Evolutionary conservation across 2,113 vertebrate genomes (phyloP).

Genomic region (Austrofundulus limnaeus): DNA sequence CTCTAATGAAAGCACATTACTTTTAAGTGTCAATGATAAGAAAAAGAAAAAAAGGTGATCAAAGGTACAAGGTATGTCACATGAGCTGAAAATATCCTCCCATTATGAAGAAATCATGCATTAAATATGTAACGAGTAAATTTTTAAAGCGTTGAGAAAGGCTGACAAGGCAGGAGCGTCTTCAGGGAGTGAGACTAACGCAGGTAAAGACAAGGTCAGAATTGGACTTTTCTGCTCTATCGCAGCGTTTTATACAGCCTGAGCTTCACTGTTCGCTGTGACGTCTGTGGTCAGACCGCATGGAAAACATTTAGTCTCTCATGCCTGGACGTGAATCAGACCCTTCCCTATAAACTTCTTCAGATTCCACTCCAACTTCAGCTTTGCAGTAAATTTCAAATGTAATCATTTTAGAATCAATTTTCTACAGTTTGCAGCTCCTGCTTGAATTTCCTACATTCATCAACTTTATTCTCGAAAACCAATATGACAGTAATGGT

Average conservation of each 20-base stretch:
- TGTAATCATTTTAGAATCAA: not conserved
- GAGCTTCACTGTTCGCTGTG: not conserved
- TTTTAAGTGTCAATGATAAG: slow-evolving; percentile 10
- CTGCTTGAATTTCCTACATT: too few relatives aligned
- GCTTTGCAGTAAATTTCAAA: not conserved
- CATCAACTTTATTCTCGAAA: too few relatives aligned
- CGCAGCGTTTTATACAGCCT: not conserved
- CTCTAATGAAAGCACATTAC: slow-evolving; percentile 29
- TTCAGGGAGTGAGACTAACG: slow-evolving; percentile 49
- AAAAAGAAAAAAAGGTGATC: slow-evolving; percentile 31
- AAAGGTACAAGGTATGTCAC: slow-evolving; percentile 22
- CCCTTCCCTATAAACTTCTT: not conserved
- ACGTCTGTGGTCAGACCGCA: not conserved
- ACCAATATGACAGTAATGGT: too few relatives aligned
- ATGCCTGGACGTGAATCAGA: not conserved
- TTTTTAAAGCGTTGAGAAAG: slow-evolving; percentile 68
- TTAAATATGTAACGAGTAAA: slow-evolving; percentile 74
- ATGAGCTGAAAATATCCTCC: slow-evolving; percentile 49
- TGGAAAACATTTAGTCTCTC: not conserved
- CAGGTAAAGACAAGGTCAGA: slow-evolving; percentile 59
- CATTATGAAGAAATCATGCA: slow-evolving; percentile 39
- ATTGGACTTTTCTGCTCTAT: slow-evolving; percentile 14
- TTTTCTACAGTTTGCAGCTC: too few relatives aligned
- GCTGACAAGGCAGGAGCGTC: slow-evolving; percentile 65
- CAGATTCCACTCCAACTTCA: not conserved